phyloP scores from a whole-genome alignment of 2,888 invertebrate species.

The Ectobius pallidus region DNA sequence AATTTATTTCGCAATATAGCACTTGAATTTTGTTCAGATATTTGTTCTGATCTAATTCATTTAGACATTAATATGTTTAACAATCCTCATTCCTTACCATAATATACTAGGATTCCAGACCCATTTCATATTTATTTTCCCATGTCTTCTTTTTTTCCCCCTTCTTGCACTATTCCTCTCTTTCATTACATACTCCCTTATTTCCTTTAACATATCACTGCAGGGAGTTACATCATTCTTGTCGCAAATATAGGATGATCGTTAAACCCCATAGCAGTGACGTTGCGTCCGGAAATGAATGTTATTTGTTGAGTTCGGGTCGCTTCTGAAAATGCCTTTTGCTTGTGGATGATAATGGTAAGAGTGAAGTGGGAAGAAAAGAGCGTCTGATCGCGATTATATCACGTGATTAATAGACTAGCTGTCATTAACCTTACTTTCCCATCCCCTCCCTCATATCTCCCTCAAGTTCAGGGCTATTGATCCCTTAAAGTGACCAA shows the following conservation, averaged over 20 bases:
- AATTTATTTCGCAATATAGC: too few relatives aligned
- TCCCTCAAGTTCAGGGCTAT: not conserved
- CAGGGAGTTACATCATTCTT: slow-evolving; percentile 4
- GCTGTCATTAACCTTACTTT: not conserved
- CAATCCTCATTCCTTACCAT: too few relatives aligned
- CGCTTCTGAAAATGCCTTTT: slow-evolving; percentile 2
- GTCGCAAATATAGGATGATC: not conserved
- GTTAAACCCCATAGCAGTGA: not conserved
- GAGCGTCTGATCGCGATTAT: slow-evolving; percentile 13
- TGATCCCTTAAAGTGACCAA: slow-evolving; percentile 7
- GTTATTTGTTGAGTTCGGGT: slow-evolving; percentile 15
- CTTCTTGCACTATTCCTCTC: too few relatives aligned
- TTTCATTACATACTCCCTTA: too few relatives aligned
- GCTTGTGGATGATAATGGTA: slow-evolving; percentile 6
- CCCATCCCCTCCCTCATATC: not conserved
- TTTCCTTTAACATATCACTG: too few relatives aligned
- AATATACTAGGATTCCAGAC: too few relatives aligned
- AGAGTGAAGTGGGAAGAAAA: not conserved
- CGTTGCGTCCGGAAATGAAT: not conserved
- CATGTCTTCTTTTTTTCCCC: too few relatives aligned
- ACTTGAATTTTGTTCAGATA: too few relatives aligned
- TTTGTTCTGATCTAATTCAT: too few relatives aligned
- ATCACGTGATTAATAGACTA: slow-evolving; percentile 3
- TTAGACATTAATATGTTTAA: too few relatives aligned
- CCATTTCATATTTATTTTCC: too few relatives aligned